These are phyloP conservation scores for Sardina pilchardus DNA, from an alignment of 2,113 vertebrate genomes.

Conservation along the genomic window DNA sequence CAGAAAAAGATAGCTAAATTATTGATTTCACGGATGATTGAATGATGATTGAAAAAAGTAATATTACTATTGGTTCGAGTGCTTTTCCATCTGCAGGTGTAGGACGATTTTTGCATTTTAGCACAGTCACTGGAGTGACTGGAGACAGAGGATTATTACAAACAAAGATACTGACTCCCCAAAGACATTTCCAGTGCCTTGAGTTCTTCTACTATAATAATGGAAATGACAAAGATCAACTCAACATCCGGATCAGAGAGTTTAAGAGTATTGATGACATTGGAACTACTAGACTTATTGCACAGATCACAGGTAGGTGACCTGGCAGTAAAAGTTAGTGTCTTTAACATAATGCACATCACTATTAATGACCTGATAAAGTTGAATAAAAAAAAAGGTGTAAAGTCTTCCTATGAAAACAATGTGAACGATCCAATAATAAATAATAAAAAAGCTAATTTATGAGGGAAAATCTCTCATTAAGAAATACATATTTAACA, in stretches of 20 bases:
- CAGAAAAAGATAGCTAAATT: background rate
- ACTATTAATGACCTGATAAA: no score
- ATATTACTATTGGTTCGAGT: no score
- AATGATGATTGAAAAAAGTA: no score
- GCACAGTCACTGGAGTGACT: conserved; percentile 45
- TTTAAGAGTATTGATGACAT: conserved; percentile 66
- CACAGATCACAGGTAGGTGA: background rate
- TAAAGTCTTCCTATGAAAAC: no score
- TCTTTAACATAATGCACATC: background rate
- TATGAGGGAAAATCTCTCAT: no score
- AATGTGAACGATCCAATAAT: no score
- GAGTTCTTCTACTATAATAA: conserved; percentile 82
- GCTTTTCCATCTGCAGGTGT: background rate
- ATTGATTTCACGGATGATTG: background rate
- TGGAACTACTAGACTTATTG: conserved; percentile 59
- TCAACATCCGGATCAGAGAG: conserved; percentile 76
- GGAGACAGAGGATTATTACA: conserved; percentile 68
- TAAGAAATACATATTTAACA: no score
- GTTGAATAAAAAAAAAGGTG: no score
- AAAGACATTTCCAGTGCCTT: conserved; percentile 78
- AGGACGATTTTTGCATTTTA: conserved; percentile 78
- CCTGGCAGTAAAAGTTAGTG: conserved; percentile 63
- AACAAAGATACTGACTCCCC: conserved; percentile 71
- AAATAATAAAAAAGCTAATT: no score
- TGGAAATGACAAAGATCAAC: conserved; percentile 59